phyloP scores from a whole-genome alignment of 2,797 vertebrate species.

The Phalanger gymnotis region DNA sequence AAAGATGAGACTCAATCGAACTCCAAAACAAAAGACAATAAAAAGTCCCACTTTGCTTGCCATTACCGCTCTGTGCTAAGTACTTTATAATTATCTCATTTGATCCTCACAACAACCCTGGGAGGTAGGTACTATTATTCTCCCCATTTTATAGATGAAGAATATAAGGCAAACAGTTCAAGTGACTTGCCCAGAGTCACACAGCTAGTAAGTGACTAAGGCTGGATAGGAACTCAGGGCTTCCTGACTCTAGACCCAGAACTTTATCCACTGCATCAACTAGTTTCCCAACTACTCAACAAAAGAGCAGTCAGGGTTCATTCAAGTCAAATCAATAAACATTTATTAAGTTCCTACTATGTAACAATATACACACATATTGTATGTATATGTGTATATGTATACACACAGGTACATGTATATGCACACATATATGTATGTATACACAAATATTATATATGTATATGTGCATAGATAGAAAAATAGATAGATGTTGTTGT shows the following conservation, averaged over 20 bases:
- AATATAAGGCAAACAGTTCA: background rate
- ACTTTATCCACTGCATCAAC: background rate
- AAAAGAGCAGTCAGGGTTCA: background rate
- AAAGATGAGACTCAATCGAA: no score
- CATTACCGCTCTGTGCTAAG: no score
- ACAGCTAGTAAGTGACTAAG: background rate
- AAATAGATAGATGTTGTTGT: background rate
- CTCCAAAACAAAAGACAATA: no score
- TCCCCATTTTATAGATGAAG: background rate
- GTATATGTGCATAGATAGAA: background rate
- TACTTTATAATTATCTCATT: background rate
- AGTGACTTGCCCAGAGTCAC: background rate
- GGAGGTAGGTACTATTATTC: background rate
- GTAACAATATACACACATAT: background rate
- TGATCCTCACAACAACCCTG: background rate
- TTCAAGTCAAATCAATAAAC: background rate
- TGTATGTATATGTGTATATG: no score
- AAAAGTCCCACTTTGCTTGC: no score
- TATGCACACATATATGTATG: no score
- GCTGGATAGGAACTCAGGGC: background rate
- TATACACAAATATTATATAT: no score
- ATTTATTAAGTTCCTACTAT: background rate
- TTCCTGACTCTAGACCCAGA: background rate
- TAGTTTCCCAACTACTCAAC: background rate
- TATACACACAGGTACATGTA: no score